These are phyloP conservation scores for Haliclona indistincta DNA, from an alignment of 37 sponge, comb jelly and placozoan genomes.

Conservation along the genomic window DNA sequence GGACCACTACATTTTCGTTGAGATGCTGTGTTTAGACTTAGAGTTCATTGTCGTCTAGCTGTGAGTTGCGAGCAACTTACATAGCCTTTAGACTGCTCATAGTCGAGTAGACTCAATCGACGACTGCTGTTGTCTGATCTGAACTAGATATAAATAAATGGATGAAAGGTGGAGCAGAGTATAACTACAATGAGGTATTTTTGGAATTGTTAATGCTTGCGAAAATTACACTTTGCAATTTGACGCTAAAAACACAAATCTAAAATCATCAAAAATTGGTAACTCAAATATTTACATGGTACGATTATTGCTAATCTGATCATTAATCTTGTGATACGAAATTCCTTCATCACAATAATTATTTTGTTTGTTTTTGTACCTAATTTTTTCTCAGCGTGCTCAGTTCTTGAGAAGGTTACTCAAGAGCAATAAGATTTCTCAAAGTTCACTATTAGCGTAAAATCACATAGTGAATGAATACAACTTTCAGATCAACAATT, in stretches of 20 bases:
- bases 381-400: constrained; percentile 65
- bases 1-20: no score
- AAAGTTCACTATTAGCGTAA: no score
- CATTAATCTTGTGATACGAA: constrained; percentile 4
- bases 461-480: no score
- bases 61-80: constrained; percentile 80
- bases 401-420: no score
- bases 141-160: not conserved
- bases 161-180: not conserved
- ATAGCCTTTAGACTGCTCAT: constrained; percentile 46
- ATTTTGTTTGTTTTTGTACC: constrained; percentile 15
- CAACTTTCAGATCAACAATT: no score
- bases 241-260: no score
- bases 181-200: not conserved
- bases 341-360: constrained; percentile 4
- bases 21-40: constrained; percentile 36
- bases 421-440: no score
- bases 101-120: constrained; percentile 7
- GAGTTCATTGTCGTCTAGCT: constrained; percentile 55
- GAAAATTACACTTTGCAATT: no score
- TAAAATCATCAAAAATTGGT: not conserved
- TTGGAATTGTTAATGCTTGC: no score
- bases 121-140: constrained; percentile 23
- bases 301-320: not conserved
- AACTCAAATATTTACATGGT: not conserved